Conservation (phyloP, 2,113 vertebrate species). For the Indri indri region DNA sequence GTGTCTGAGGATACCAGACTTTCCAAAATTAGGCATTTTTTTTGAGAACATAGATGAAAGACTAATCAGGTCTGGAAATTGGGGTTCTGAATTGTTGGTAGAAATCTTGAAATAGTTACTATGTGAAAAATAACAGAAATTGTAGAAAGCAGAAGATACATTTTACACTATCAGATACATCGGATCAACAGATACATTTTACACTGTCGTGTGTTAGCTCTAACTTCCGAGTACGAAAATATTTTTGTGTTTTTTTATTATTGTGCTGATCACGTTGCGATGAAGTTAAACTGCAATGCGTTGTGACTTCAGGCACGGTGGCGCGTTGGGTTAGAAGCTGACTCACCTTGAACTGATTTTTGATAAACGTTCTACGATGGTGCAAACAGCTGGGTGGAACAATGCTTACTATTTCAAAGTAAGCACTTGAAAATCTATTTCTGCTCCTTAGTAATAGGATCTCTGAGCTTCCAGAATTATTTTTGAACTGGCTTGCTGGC, state of each 20-base stretch:
- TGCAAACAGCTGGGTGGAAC: conserved; percentile 54
- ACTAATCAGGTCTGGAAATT: not conserved
- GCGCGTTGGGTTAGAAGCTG: conserved; percentile 56
- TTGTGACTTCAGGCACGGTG: not conserved
- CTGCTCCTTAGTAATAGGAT: conserved; percentile 68
- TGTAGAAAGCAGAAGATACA: not conserved
- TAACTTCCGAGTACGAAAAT: not conserved
- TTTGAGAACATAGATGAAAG: not conserved
- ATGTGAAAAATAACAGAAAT: not conserved
- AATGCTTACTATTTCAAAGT: conserved; percentile 66
- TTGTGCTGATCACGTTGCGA: not conserved
- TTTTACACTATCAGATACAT: not conserved
- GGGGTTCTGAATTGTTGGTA: not conserved
- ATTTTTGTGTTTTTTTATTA: not conserved
- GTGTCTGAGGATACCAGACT: not conserved
- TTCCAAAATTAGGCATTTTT: not conserved
- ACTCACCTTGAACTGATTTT: conserved; percentile 45
- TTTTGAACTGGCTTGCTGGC: conserved; percentile 38
- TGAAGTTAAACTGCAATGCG: not conserved
- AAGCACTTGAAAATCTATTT: conserved; percentile 72
- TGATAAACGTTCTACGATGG: conserved; percentile 46
- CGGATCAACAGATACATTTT: not conserved
- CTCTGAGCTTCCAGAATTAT: conserved; percentile 56
- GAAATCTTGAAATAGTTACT: not conserved
- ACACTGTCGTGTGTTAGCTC: not conserved